Base-by-base conservation (phyloP, 2,113 vertebrate species). In the Uria lomvia region DNA sequence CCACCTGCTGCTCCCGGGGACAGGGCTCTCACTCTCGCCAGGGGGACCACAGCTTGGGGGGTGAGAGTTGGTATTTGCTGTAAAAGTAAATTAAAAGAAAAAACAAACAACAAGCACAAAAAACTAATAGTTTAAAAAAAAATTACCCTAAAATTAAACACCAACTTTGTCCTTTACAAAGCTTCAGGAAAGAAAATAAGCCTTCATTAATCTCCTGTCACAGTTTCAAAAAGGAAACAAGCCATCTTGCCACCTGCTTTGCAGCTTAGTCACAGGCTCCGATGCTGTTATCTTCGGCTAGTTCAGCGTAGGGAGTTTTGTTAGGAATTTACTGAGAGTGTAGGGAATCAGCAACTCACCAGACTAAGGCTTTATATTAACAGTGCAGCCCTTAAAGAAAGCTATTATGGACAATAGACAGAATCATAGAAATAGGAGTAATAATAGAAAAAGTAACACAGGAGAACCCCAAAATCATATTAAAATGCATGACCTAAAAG, bases 1-100 rank as follows among this genome's bases (percentile, higher is more conserved):
- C 97, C 96, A 94, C 77, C 97, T 97, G 19, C 95, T 94, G 97
- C 79, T 84, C 52, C 66, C 13, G 10, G 14, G 24, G 32, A 63
- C 27, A 1, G 17, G 47, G 59, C 76, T 45, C 15, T 50, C 30
- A 0, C 40, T 12, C n/a, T 36, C 43, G 18, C 12, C 29, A 36
- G 16, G 26, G 15, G 22, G 62, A 80, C 9, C 26, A 52, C 55
- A 80, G 38, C 12, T 15, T 32, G 75, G 13, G 12, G 34, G 12
- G 7, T n/a, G 42, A 53, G 84, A 86, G 30, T 18, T 70, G 42
- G 8, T 38, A 62, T 17, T 6, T 32, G 59, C 12, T 27, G 12
- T 43, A 80, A 38, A 88, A 50, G 24, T 10, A n/a, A 77, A 78
- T 30, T 26, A 14, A 8, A n/a, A 75, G 22, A 76, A 11, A 2